Evolutionary conservation across 1,140 invertebrate species (phyloP), one percentile per base, ranked within the genome.

Genomic region (Berghia stephanieae): DNA sequence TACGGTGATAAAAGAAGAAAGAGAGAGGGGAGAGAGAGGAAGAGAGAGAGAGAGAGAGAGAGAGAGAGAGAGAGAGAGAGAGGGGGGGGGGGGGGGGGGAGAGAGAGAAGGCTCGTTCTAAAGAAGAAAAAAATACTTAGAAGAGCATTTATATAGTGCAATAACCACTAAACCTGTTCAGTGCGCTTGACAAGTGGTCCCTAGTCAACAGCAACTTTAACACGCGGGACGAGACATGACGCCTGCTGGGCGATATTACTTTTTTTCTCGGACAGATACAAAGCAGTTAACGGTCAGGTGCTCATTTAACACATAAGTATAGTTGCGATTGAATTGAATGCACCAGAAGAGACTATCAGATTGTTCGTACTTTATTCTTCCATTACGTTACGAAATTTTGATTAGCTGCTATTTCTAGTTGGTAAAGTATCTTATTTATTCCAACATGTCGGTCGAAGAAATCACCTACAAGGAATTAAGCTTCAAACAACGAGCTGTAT

Each of bases 31-130:
- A 71, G 68, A 71, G 68, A 71, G 68, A 71, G 68, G 46, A 43
- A 71, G 40, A 71, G 68, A 71, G 40, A 71, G 68, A 71, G 68
- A 71, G 68, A 71, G 68, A 71, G 68, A 71, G 40, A 71, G 68
- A 71, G 68, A 71, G 68, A 71, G 68, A 44, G 68, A 71, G 40
- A 71, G 68, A 44, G 68, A 44, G 68, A 44, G 68, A 44, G 42
- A 44, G n/a, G 31, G 68, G 31, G 68, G 46, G 40, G 31, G 34
- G n/a, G 5, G 34, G 57, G 34, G 5, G n/a, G 57, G 34, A 31
- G n/a, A 44, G 10, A 44, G 3, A 4, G 13, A 71, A 38, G 5
- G 68, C 16, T 21, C 38, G 21, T 5, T 10, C 27, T 2, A 34
- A 3, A 21, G 40, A 43, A 2, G 16, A 24, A 71, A 42, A 8